Evolutionary conservation across 2,888 invertebrate genomes (phyloP), one percentile per base, ranked within the genome.

Genomic region (Apamea sordens): DNA sequence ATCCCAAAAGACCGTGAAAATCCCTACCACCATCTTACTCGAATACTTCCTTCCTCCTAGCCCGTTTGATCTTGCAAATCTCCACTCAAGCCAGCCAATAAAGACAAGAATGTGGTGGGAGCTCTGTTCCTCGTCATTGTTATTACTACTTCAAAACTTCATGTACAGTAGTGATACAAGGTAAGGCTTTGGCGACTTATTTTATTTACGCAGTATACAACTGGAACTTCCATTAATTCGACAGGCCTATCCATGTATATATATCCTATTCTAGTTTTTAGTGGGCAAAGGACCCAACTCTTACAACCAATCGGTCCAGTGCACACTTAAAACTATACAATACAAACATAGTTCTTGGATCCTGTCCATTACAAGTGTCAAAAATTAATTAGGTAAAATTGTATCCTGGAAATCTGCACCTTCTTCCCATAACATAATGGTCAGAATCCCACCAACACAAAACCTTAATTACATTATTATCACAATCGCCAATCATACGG

Each of bases 401-500:
- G 1, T 3, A 61, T 6, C 32, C 0, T 24, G 44, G 18, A 65
- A 83, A 77, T 11, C 0, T 24, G 24, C 8, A 77, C 79, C 47
- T 44, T 50, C 65, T 41, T 13, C 8, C 47, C 24, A 53, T 44
- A 8, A 36, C 2, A 28, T 15, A 36, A 76, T 6, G 24, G 0
- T 59, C 44, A 56, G 61, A 73, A 32, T 73, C 15, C 77, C 36
- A 85, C 77, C 18, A 65, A 24, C n/a, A 36, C 24, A 65, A 71
- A 77, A 11, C 24, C 1, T 13, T 64, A 53, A 77, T 77, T 69
- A 76, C 56, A 71, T 61, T 76, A 74, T 59, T 65, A 77, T 72
- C 76, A 73, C 75, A 77, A 76, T 85, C 67, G 18, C 71, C 73
- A 79, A 88, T 79, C 75, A 79, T 76, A 76, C 65, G 59, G 64